A percentile compares a stretch with the other conserved stretches of the same genome.
These are phyloP conservation scores for Theretra japonica DNA, from an alignment of 2,888 invertebrate species.

Conservation along the genomic window DNA sequence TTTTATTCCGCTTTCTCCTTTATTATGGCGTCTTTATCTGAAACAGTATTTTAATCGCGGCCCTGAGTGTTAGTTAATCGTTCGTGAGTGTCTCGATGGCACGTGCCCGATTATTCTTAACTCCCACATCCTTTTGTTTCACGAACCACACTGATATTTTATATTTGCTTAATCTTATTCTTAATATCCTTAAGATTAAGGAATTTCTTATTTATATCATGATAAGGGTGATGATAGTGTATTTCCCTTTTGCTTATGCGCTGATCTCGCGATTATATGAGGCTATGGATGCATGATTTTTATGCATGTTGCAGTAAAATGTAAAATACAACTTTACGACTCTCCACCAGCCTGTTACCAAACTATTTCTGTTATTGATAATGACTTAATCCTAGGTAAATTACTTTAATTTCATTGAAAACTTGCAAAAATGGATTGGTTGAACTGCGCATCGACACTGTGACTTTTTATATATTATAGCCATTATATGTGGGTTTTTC, in stretches of 20 bases:
- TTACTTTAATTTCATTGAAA: too few relatives aligned
- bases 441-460: too few relatives aligned
- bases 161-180: conserved; percentile 9
- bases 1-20: conserved; percentile 17
- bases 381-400: too few relatives aligned
- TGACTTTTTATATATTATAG: too few relatives aligned
- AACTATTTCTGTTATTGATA: too few relatives aligned
- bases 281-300: too few relatives aligned
- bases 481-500: too few relatives aligned
- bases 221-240: not conserved
- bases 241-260: not conserved
- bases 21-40: conserved; percentile 10
- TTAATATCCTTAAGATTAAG: not conserved
- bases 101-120: conserved; percentile 27
- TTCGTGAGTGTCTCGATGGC: conserved; percentile 14
- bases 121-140: conserved; percentile 7
- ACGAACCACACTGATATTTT: not conserved
- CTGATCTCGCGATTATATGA: not conserved
- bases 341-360: too few relatives aligned
- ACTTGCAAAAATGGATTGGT: too few relatives aligned
- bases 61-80: conserved; percentile 28
- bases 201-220: not conserved
- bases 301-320: too few relatives aligned
- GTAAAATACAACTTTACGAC: too few relatives aligned
- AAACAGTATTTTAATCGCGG: conserved; percentile 2